Base-by-base conservation (phyloP, 2,888 invertebrate genomes). In the Tetragonisca angustula region DNA sequence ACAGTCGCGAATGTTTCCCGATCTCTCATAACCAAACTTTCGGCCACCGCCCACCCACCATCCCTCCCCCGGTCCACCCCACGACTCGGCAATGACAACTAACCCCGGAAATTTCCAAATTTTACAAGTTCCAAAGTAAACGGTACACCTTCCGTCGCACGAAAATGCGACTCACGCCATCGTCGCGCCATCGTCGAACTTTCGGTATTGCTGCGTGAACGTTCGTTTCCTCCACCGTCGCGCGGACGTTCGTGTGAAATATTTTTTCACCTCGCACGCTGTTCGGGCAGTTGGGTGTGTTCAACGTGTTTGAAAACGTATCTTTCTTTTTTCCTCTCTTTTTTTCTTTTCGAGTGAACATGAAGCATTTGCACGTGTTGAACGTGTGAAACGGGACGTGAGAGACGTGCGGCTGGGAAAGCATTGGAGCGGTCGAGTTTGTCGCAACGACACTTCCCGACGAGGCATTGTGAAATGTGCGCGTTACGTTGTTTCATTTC, bases 91-190 rank as follows among this genome's bases (percentile, higher is more conserved):
- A 67, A 84, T 84, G 87, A 83, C 76, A 84, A 80, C 81, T 87
- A 85, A 88, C 88, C 87, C 75, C 72, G 61, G 74, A 17, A 83
- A 84, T 85, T 85, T 82, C 69, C 68, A 73, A 88, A 85, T 87
- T 82, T 54, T 32, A 72, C 75, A 75, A 73, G 79, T 75, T 49
- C 50, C 62, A 50, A 72, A 75, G 27, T 77, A 67, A 75, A 72
- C 67, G 36, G 43, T 21, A 27, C 43, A 43, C 74, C 61, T 27
- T 61, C 13, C 67, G 36, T 52, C 52, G 67, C 27, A n/a, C 52
- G 73, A 76, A 59, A 70, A 83, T 82, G 70, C 65, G 65, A 77
- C 69, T 59, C 9, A n/a, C n/a, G 19, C 61, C 27, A 27, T 27
- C 27, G 24, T 15, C 75, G n/a, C n/a, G 19, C 49, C 32, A n/a